Percentiles rank a stretch among this genome's conserved stretches.
These are phyloP conservation scores for Drosophila phalerata DNA, from an alignment of 2,888 invertebrate genomes.

Conservation along the genomic window DNA sequence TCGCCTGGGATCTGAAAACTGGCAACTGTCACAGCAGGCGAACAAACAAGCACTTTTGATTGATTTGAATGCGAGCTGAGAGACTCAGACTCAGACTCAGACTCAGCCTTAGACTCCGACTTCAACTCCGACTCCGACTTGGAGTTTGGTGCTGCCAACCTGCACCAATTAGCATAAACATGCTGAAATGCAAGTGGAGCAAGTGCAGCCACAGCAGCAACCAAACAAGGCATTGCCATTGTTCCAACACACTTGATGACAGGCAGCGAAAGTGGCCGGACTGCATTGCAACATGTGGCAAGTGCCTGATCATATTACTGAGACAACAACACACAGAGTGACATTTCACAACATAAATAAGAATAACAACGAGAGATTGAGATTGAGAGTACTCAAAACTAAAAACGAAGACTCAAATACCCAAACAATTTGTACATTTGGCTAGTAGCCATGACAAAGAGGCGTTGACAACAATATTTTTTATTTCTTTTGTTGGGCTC, in stretches of 20 bases:
- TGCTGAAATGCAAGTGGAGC: conserved; percentile 76
- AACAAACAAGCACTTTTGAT: conserved; percentile 71
- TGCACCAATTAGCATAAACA: conserved; percentile 75
- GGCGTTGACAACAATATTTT: conserved; percentile 61
- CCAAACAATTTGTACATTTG: conserved; percentile 45
- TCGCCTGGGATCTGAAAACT: conserved; percentile 55
- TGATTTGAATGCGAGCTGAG: conserved; percentile 67
- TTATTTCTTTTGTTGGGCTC: conserved; percentile 18
- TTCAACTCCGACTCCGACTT: background rate
- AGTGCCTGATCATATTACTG: conserved; percentile 47
- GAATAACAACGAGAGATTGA: conserved; percentile 24
- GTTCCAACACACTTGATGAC: conserved; percentile 37
- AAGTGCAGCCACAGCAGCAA: conserved; percentile 53
- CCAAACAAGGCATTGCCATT: conserved; percentile 62
- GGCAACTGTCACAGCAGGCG: conserved; percentile 63
- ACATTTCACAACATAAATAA: conserved; percentile 74
- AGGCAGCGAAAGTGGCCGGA: conserved; percentile 65
- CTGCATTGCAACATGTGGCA: conserved; percentile 48
- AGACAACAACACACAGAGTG: conserved; percentile 36
- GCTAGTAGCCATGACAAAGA: conserved; percentile 51
- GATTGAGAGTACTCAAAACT: conserved; percentile 19
- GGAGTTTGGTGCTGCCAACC: conserved; percentile 68
- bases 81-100: background rate
- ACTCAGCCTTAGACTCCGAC: background rate
- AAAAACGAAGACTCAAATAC: conserved; percentile 24